Evolutionary conservation across 2,113 vertebrate species (phyloP).

Genomic region (Apistogramma diplotaenia): DNA sequence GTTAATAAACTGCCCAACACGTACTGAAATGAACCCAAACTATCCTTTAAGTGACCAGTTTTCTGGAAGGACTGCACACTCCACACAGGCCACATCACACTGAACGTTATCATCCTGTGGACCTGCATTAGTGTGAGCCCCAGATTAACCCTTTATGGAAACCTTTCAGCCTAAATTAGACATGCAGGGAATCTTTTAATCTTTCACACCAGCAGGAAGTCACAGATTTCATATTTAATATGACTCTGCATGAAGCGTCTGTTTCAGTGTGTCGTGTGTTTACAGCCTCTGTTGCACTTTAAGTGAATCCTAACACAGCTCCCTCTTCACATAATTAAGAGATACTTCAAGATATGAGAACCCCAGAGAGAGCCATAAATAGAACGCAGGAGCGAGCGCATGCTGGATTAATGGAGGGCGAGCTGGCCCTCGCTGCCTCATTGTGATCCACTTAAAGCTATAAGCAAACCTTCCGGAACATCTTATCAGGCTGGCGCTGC

Average conservation of each 20-base stretch:
- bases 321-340: constrained; percentile 61
- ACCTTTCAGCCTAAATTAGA: background rate
- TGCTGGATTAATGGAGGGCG: constrained; percentile 5
- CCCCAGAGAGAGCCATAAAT: background rate
- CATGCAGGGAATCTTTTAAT: background rate
- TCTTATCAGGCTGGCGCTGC: constrained; percentile 6
- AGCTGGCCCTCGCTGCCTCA: background rate
- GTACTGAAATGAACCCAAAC: too few relatives aligned
- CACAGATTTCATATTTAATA: background rate
- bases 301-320: background rate
- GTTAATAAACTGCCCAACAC: too few relatives aligned
- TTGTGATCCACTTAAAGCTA: constrained; percentile 8
- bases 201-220: background rate
- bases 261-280: background rate
- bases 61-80: background rate
- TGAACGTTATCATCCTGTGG: background rate
- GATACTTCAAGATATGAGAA: background rate
- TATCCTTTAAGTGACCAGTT: background rate
- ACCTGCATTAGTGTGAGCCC: background rate
- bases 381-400: background rate
- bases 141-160: background rate
- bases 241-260: background rate
- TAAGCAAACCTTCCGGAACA: background rate
- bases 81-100: background rate
- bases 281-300: background rate